Evolutionary conservation across 2,797 vertebrate species (phyloP).

Genomic region (Tangara arthus): DNA sequence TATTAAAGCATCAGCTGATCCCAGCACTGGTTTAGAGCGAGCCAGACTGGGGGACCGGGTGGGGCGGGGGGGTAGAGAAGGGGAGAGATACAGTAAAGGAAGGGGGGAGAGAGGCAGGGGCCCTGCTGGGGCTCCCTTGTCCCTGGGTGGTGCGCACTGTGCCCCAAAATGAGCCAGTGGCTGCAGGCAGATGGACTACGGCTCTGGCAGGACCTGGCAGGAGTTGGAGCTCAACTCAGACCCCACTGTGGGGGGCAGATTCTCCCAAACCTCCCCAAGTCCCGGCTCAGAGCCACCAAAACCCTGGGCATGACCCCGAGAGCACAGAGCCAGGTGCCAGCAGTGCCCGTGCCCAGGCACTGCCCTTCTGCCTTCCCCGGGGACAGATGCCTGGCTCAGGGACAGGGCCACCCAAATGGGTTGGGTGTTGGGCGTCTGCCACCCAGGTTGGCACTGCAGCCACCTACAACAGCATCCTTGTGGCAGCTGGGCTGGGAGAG

Average conservation of each 20-base stretch:
- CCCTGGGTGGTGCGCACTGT: background rate
- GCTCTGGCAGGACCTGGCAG: background rate
- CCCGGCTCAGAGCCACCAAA: background rate
- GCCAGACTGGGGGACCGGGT: background rate
- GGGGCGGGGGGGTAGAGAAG: background rate
- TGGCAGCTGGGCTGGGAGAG: background rate
- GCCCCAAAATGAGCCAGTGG: background rate
- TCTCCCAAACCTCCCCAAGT: background rate
- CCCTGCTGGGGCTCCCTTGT: background rate
- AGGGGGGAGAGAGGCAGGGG: accelerated
- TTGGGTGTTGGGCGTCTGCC: background rate
- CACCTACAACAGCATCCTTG: background rate
- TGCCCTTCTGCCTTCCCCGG: background rate
- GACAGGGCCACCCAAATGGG: background rate
- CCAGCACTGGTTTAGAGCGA: slow-evolving; percentile 16
- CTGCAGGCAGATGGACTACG: accelerated
- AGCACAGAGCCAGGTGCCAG: accelerated
- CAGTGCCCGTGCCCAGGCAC: accelerated
- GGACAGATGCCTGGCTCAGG: accelerated
- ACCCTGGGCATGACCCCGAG: accelerated
- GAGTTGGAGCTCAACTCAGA: background rate
- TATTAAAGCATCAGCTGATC: slow-evolving; percentile 61
- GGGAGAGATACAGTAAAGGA: background rate
- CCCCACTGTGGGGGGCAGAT: background rate
- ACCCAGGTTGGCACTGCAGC: background rate